These are phyloP conservation scores for Gymnopithys bicolor DNA, from an alignment of 2,797 vertebrate genomes.

Conservation along the genomic window DNA sequence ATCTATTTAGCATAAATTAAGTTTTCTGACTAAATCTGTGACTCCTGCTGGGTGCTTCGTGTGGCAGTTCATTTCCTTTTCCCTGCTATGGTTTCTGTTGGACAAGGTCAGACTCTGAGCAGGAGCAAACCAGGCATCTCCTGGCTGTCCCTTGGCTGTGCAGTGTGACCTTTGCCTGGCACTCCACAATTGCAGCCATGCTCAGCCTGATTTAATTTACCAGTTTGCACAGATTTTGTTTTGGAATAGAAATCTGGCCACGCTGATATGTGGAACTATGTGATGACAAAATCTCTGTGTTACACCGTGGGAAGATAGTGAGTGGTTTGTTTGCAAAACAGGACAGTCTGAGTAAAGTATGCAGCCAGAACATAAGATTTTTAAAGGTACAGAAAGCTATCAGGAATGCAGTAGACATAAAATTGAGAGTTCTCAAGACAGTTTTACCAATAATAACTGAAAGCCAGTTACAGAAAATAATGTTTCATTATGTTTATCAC, in stretches of 20 bases:
- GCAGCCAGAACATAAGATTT: background rate
- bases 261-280: background rate
- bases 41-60: background rate
- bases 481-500: background rate
- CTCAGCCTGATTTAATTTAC: background rate
- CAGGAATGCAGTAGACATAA: background rate
- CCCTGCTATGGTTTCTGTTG: background rate
- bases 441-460: background rate
- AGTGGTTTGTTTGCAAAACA: background rate
- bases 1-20: slow-evolving; percentile 27
- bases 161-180: background rate
- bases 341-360: background rate
- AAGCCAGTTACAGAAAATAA: background rate
- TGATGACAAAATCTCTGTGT: background rate
- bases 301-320: background rate
- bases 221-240: background rate
- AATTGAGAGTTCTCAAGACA: background rate
- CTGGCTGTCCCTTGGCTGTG: background rate
- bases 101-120: background rate
- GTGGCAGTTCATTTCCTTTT: background rate
- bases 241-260: background rate
- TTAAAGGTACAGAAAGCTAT: background rate
- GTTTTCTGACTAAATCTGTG: background rate
- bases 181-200: background rate
- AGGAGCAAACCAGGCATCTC: background rate